A percentile compares a stretch with the other conserved stretches of the same genome.
phyloP scores from a whole-genome alignment of 1,140 invertebrate genomes.

The Drosophila pallidifrons region DNA sequence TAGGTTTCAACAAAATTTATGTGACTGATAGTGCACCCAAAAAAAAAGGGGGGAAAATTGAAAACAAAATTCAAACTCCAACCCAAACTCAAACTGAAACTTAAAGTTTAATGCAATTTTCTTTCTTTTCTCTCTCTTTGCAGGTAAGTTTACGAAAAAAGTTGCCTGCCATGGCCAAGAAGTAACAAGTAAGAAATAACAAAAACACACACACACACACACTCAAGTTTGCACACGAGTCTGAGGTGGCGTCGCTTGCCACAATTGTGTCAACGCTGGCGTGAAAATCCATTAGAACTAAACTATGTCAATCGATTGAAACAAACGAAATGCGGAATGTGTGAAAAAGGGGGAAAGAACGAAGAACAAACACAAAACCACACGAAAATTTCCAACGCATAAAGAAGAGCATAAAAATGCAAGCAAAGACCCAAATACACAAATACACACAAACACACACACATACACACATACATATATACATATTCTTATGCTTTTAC shows the following conservation, averaged over 20 bases:
- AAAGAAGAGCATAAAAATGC: conserved; percentile 35
- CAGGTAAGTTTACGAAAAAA: conserved; percentile 67
- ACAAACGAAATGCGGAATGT: conserved; percentile 64
- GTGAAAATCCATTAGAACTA: conserved; percentile 81
- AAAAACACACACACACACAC: conserved; percentile 31
- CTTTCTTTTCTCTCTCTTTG: conserved; percentile 37
- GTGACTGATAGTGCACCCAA: conserved; percentile 13
- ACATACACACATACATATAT: conserved; percentile 31
- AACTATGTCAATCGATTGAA: conserved; percentile 81
- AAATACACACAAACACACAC: background rate
- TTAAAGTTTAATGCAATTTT: conserved; percentile 74
- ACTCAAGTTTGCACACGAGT: conserved; percentile 32
- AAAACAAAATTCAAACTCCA: conserved; percentile 22
- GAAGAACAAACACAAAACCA: conserved; percentile 18
- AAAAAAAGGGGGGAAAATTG: conserved; percentile 1
- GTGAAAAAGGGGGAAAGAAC: conserved; percentile 23
- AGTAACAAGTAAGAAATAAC: conserved; percentile 16
- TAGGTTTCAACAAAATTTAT: conserved; percentile 52
- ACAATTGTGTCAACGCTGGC: conserved; percentile 74
- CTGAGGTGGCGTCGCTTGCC: conserved; percentile 25
- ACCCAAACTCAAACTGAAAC: conserved; percentile 33
- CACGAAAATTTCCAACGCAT: conserved; percentile 32
- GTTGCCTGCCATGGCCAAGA: conserved; percentile 28
- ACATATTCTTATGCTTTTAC: conserved; percentile 35
- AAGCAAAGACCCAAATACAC: conserved; percentile 5